phyloP scores from a whole-genome alignment of 2,113 vertebrate species.

The Arizona elegans region DNA sequence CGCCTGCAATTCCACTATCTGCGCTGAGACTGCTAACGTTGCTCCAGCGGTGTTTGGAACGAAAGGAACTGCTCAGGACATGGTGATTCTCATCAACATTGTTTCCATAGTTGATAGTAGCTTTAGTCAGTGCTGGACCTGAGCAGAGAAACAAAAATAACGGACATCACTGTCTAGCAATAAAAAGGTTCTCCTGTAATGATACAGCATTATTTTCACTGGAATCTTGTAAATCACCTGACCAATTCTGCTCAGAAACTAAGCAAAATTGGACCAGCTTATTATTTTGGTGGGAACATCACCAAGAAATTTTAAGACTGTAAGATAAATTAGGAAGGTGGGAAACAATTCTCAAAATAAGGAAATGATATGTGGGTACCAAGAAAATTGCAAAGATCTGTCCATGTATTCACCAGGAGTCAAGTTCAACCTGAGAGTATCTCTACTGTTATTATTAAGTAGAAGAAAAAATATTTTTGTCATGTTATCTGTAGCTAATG shows the following conservation, averaged over 20 bases:
- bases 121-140: slow-evolving; percentile 65
- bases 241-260: background rate
- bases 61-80: slow-evolving; percentile 36
- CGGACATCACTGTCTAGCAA: background rate
- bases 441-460: background rate
- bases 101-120: slow-evolving; percentile 71
- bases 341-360: background rate
- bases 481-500: background rate
- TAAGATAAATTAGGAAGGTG: background rate
- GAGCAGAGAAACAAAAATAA: slow-evolving; percentile 36
- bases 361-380: background rate
- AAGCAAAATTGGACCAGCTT: background rate
- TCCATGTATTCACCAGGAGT: background rate
- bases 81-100: slow-evolving; percentile 65
- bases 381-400: background rate
- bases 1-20: slow-evolving; percentile 84
- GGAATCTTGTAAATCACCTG: background rate
- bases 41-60: slow-evolving; percentile 83
- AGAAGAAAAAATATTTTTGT: background rate
- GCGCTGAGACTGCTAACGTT: slow-evolving; percentile 87
- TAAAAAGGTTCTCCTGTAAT: background rate
- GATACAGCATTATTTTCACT: background rate
- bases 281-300: background rate
- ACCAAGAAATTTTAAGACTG: background rate
- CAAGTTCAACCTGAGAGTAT: background rate